Evolutionary conservation across 1,140 invertebrate genomes (phyloP).

Genomic region (Lineus longissimus): DNA sequence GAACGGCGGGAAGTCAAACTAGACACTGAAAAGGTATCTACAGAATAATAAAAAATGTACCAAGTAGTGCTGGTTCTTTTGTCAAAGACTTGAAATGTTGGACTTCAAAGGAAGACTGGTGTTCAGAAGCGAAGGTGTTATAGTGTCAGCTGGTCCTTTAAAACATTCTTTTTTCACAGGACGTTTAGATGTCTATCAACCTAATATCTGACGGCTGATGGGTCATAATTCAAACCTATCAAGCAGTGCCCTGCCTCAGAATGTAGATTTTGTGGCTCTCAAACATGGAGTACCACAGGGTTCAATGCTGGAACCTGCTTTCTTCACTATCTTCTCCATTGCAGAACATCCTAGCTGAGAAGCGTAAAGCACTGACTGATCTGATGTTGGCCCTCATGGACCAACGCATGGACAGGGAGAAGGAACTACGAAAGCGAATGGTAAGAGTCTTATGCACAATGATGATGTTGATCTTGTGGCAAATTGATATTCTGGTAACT

Average conservation of each 20-base stretch:
- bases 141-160: too few relatives aligned
- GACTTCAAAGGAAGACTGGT: too few relatives aligned
- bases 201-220: too few relatives aligned
- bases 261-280: not conserved
- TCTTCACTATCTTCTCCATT: conserved; percentile 17
- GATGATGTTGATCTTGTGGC: too few relatives aligned
- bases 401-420: conserved; percentile 67
- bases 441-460: conserved; percentile 34
- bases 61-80: not conserved
- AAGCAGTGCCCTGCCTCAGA: too few relatives aligned
- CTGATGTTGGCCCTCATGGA: conserved; percentile 69
- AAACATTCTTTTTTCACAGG: too few relatives aligned
- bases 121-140: too few relatives aligned
- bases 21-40: conserved; percentile 59
- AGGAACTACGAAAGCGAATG: conserved; percentile 68
- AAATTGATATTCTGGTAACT: too few relatives aligned
- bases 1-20: conserved; percentile 67
- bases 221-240: too few relatives aligned
- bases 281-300: not conserved
- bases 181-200: too few relatives aligned
- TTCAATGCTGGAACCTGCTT: not conserved
- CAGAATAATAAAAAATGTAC: too few relatives aligned
- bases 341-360: conserved; percentile 68
- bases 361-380: conserved; percentile 66
- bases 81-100: too few relatives aligned